phyloP scores from a whole-genome alignment of 2,888 invertebrate genomes.

The Melolontha melolontha region DNA sequence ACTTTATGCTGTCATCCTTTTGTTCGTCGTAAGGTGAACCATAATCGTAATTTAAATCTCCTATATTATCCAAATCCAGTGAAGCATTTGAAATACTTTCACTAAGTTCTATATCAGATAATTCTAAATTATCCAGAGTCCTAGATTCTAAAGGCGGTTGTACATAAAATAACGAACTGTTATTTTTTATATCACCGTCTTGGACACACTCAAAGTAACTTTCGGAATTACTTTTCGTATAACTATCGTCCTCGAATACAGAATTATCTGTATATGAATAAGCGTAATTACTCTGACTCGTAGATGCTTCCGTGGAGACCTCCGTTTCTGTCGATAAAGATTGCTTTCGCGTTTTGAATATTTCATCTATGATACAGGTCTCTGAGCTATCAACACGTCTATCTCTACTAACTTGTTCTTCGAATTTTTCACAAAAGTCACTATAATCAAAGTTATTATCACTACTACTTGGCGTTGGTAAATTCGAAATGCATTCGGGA shows the following conservation, averaged over 20 bases:
- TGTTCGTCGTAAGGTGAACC: slow-evolving; percentile 47
- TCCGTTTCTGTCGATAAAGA: slow-evolving; percentile 42
- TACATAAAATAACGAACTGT: slow-evolving; percentile 53
- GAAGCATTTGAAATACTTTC: slow-evolving; percentile 57
- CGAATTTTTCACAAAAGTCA: slow-evolving; percentile 60
- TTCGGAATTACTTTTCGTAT: neutral
- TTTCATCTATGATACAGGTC: slow-evolving; percentile 18
- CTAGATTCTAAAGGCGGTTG: slow-evolving; percentile 49
- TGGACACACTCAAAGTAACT: neutral
- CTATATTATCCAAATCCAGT: slow-evolving; percentile 53
- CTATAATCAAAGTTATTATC: slow-evolving; percentile 59
- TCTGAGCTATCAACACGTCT: slow-evolving; percentile 2
- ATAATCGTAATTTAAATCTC: slow-evolving; percentile 51
- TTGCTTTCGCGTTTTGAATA: slow-evolving; percentile 18
- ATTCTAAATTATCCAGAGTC: slow-evolving; percentile 50
- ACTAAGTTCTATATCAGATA: slow-evolving; percentile 57
- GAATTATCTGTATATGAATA: slow-evolving; percentile 23
- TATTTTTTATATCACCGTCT: slow-evolving; percentile 6
- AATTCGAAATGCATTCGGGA: slow-evolving; percentile 15
- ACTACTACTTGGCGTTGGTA: neutral
- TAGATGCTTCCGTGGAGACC: slow-evolving; percentile 24
- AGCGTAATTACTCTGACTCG: slow-evolving; percentile 28
- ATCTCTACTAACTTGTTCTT: slow-evolving; percentile 48
- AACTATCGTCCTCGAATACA: slow-evolving; percentile 25
- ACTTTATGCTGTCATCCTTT: slow-evolving; percentile 35